These are phyloP conservation scores for Apamea crenata DNA, from an alignment of 2,888 invertebrate species.

Conservation along the genomic window DNA sequence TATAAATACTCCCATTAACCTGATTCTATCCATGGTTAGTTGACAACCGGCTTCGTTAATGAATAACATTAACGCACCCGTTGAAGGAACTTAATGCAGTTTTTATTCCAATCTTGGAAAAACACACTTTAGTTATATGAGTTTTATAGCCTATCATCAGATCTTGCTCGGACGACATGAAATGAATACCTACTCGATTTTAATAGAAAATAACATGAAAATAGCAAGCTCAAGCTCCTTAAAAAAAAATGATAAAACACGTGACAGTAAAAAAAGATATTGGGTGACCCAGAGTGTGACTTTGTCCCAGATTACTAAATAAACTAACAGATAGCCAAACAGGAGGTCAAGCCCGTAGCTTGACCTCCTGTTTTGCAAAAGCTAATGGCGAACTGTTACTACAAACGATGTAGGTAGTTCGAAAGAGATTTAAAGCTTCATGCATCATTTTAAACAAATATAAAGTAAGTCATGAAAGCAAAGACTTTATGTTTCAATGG, in stretches of 20 bases:
- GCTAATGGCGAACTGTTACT: background rate
- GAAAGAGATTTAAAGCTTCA: background rate
- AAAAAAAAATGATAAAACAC: background rate
- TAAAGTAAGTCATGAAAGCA: slow-evolving; percentile 9
- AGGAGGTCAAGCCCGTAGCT: too few relatives aligned
- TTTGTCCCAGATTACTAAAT: slow-evolving; percentile 14
- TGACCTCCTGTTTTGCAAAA: background rate
- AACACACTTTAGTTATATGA: background rate
- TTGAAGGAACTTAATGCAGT: slow-evolving; percentile 17
- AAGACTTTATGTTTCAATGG: slow-evolving; percentile 4
- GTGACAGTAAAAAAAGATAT: background rate
- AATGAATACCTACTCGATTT: background rate
- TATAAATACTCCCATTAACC: background rate
- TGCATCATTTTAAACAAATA: background rate
- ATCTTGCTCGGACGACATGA: background rate
- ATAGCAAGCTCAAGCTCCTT: background rate
- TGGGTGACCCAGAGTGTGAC: slow-evolving; percentile 7
- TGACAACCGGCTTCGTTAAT: slow-evolving; percentile 30
- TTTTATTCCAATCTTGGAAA: slow-evolving; percentile 6
- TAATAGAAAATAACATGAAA: background rate
- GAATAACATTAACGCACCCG: slow-evolving; percentile 1
- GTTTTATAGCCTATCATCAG: background rate
- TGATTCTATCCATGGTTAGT: background rate
- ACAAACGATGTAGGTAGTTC: background rate
- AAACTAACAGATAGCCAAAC: background rate